These are phyloP conservation scores for Lottia gigantea DNA, from an alignment of 2,888 invertebrate species.

Conservation along the genomic window DNA sequence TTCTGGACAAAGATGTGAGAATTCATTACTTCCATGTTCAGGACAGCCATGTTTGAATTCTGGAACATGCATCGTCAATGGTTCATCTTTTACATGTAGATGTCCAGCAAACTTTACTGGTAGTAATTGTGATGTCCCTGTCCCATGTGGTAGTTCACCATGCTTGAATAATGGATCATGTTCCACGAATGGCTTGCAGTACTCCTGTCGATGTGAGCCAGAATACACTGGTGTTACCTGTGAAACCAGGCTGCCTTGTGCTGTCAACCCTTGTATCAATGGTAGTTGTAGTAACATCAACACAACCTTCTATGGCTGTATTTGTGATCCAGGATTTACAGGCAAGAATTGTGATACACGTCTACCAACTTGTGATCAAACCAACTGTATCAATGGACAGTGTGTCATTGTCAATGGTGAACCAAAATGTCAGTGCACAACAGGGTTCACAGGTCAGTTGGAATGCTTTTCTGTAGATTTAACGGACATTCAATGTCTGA, in stretches of 20 bases:
- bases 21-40: slow-evolving; percentile 18
- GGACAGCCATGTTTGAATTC: slow-evolving; percentile 30
- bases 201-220: slow-evolving; percentile 27
- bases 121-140: slow-evolving; percentile 34
- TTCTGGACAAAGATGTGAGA: slow-evolving; percentile 40
- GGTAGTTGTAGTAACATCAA: slow-evolving; percentile 33
- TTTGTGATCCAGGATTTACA: slow-evolving; percentile 33
- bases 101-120: slow-evolving; percentile 42
- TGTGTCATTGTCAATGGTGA: slow-evolving; percentile 36
- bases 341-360: slow-evolving; percentile 31
- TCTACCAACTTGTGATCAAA: slow-evolving; percentile 39
- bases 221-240: slow-evolving; percentile 33
- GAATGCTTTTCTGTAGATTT: too few species aligned
- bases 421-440: slow-evolving; percentile 46
- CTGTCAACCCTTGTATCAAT: slow-evolving; percentile 36
- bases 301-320: slow-evolving; percentile 26
- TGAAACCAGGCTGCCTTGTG: slow-evolving; percentile 35
- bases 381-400: slow-evolving; percentile 52
- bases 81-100: slow-evolving; percentile 18
- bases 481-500: too few species aligned
- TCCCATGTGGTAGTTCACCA: slow-evolving; percentile 41
- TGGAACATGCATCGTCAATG: slow-evolving; percentile 25
- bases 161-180: slow-evolving; percentile 46
- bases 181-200: slow-evolving; percentile 21
- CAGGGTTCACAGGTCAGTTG: slow-evolving; percentile 51